A percentile compares a stretch with the other conserved stretches of the same genome.
Conservation (phyloP, 1,140 invertebrate genomes). For the Acromyrmex heyeri region DNA sequence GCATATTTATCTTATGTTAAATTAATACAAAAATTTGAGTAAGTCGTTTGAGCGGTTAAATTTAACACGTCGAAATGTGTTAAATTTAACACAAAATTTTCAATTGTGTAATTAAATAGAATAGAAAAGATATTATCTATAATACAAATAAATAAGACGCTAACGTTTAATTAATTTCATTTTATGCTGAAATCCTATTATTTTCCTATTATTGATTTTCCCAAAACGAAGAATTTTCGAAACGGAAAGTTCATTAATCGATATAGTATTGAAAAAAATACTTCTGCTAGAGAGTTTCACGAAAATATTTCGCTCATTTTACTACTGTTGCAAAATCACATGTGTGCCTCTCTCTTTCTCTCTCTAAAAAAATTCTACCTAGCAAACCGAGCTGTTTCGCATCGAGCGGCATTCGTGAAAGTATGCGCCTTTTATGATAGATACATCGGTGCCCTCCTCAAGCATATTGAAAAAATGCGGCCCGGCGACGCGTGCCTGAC, state of each 20-base stretch:
- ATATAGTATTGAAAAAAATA: neutral
- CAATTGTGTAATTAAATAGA: neutral
- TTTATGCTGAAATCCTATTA: neutral
- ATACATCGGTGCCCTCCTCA: constrained; percentile 23
- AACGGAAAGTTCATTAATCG: neutral
- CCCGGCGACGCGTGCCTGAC: neutral
- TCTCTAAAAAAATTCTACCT: constrained; percentile 16
- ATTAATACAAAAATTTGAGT: too few relatives aligned
- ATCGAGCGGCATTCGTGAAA: neutral
- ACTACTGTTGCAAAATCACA: neutral
- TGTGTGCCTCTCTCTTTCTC: neutral
- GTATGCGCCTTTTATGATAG: constrained; percentile 40
- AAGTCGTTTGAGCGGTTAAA: too few relatives aligned
- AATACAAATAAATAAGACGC: neutral
- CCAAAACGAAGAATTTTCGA: neutral
- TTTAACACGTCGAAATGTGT: too few relatives aligned
- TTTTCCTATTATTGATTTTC: neutral
- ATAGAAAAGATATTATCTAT: neutral
- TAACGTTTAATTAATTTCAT: neutral
- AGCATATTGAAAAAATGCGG: neutral
- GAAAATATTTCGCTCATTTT: neutral
- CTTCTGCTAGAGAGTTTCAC: neutral
- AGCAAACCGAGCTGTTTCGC: constrained; percentile 2
- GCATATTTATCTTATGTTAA: too few relatives aligned
- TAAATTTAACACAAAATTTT: too few relatives aligned